Evolutionary conservation across 35 echinoderm and acorn worm species (phyloP).

Genomic region (Heliocidaris tuberculata): DNA sequence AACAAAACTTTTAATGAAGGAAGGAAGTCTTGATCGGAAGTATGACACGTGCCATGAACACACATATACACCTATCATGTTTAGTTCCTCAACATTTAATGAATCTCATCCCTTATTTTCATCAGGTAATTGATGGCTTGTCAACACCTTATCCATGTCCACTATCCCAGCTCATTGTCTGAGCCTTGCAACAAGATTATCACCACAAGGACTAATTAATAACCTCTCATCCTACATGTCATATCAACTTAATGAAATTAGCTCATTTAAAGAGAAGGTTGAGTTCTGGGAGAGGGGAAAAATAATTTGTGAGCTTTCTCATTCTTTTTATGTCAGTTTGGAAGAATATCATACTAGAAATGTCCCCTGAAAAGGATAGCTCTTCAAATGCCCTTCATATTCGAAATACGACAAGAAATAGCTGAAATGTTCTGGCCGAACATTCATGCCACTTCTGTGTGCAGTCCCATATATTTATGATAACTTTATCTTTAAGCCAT

Average conservation of each 20-base stretch:
- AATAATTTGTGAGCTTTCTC: no score
- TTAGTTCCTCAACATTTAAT: constrained; percentile 6
- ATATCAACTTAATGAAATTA: neutral
- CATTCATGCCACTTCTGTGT: no score
- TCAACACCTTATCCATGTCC: neutral
- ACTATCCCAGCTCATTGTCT: neutral
- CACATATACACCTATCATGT: neutral
- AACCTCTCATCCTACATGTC: neutral
- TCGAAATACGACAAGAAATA: no score
- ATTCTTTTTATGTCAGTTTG: no score
- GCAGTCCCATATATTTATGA: no score
- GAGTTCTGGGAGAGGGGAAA: no score
- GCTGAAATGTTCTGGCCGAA: no score
- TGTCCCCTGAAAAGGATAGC: no score
- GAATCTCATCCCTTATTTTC: neutral
- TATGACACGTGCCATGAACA: neutral
- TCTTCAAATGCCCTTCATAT: no score
- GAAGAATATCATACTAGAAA: no score
- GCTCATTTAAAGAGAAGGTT: no score
- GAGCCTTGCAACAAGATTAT: neutral
- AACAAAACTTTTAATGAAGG: neutral
- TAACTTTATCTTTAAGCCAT: no score
- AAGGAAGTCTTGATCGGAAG: neutral
- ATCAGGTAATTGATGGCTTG: neutral
- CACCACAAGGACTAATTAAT: constrained; percentile 3